These are phyloP conservation scores for Tangara arthus DNA, from an alignment of 2,797 vertebrate species.

Conservation along the genomic window DNA sequence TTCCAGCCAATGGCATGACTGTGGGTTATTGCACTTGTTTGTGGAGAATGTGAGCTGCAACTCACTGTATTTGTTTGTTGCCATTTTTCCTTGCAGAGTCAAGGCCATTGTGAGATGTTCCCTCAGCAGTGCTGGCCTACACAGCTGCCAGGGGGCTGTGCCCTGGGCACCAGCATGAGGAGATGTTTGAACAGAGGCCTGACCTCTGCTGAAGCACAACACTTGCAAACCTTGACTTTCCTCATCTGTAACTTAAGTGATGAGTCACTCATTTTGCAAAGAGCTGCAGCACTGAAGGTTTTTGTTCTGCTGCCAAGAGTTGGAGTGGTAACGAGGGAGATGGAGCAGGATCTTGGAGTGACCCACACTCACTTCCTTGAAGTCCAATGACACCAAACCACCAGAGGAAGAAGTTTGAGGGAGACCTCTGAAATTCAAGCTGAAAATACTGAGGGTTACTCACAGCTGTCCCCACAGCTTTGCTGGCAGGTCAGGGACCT, in stretches of 20 bases:
- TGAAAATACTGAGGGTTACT: background rate
- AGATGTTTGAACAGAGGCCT: background rate
- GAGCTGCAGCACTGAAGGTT: background rate
- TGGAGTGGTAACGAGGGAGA: background rate
- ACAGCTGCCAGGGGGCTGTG: fast-evolving
- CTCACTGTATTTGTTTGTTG: background rate
- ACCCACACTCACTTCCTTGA: fast-evolving
- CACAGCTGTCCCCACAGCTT: background rate
- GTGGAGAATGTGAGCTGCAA: background rate
- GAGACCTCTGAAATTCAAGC: background rate
- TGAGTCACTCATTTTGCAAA: background rate
- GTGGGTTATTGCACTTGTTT: background rate
- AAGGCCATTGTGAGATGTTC: background rate
- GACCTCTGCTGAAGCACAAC: background rate
- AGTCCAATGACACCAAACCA: fast-evolving
- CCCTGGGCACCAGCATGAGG: background rate
- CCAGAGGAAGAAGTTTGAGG: background rate
- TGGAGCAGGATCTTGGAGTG: no score
- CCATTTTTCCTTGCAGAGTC: background rate
- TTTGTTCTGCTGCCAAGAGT: background rate
- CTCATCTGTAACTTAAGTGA: background rate
- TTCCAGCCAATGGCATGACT: background rate
- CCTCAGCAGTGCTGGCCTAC: background rate
- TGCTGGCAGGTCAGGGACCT: background rate
- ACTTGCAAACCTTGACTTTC: background rate